A percentile compares a stretch with the other conserved stretches of the same genome.
These are phyloP conservation scores for Neosilurus mollespiculum DNA, from an alignment of 2,797 vertebrate genomes.

Conservation along the genomic window DNA sequence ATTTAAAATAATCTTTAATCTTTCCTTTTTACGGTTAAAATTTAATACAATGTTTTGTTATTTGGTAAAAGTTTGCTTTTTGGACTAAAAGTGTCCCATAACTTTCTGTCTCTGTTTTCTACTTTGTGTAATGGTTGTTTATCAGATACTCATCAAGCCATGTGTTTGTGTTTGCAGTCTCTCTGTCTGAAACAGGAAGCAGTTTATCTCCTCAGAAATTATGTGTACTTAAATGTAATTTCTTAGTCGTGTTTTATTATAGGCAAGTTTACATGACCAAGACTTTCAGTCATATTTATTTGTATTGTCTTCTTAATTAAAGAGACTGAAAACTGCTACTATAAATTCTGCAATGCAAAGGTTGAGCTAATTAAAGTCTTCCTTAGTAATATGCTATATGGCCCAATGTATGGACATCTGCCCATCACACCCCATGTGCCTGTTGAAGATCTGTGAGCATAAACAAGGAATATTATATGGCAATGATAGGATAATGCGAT, in stretches of 20 bases:
- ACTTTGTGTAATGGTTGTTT: constrained; percentile 17
- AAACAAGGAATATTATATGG: too few relatives aligned
- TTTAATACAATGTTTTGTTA: not conserved
- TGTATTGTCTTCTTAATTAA: not conserved
- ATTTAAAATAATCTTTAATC: not conserved
- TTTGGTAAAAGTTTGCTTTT: not conserved
- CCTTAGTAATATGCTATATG: not conserved
- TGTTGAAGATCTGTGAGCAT: not conserved
- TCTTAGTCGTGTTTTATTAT: constrained; percentile 4
- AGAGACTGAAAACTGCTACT: not conserved
- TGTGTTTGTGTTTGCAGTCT: constrained; percentile 6
- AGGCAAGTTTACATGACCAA: constrained; percentile 37
- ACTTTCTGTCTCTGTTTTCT: not conserved
- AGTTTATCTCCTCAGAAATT: constrained; percentile 48
- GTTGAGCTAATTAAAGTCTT: not conserved
- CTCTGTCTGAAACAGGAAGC: constrained; percentile 43
- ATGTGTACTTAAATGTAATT: constrained; percentile 50
- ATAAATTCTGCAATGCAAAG: not conserved
- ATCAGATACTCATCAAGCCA: constrained; percentile 22
- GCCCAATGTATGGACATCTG: not conserved
- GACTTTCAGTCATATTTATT: constrained; percentile 24
- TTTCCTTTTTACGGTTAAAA: not conserved
- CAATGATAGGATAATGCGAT: too few relatives aligned
- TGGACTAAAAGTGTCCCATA: not conserved
- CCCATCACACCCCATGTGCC: not conserved